Percentiles rank a stretch among this genome's conserved stretches.
These are phyloP conservation scores for Tragelaphus eurycerus DNA, from an alignment of 2,797 vertebrate species.

Conservation along the genomic window DNA sequence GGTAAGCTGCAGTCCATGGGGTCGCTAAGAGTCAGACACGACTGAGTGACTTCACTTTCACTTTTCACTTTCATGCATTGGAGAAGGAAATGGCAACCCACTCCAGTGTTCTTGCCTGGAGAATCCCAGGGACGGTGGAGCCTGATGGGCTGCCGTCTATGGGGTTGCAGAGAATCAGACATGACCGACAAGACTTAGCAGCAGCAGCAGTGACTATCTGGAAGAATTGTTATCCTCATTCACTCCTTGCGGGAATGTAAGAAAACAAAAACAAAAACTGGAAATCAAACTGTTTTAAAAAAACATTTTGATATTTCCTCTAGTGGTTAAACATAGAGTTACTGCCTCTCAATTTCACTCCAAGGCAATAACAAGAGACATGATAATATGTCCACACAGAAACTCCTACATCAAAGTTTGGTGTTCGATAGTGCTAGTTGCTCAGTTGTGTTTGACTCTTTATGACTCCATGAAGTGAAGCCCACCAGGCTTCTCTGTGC, in stretches of 20 bases:
- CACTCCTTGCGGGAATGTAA: not conserved
- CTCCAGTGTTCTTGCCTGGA: too few species aligned
- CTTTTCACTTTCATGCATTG: too few species aligned
- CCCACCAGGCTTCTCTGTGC: not conserved
- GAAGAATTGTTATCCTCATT: not conserved
- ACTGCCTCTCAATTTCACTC: not conserved
- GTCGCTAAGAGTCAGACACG: accelerated
- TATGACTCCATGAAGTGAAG: not conserved
- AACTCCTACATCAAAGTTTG: not conserved
- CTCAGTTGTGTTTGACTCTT: not conserved
- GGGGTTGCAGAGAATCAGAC: too few species aligned
- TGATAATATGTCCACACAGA: not conserved
- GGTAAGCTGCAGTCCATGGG: too few species aligned
- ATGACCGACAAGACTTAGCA: accelerated
- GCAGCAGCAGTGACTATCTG: not conserved
- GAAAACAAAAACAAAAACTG: not conserved
- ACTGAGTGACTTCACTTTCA: too few species aligned
- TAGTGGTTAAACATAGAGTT: not conserved
- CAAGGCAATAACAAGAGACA: not conserved
- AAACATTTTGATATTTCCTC: not conserved
- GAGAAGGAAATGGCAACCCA: too few species aligned
- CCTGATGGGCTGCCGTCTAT: too few species aligned
- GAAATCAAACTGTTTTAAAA: not conserved
- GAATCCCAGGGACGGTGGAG: too few species aligned
- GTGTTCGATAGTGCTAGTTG: not conserved